phyloP scores from a whole-genome alignment of 2,797 vertebrate species.

The Pygocentrus nattereri region DNA sequence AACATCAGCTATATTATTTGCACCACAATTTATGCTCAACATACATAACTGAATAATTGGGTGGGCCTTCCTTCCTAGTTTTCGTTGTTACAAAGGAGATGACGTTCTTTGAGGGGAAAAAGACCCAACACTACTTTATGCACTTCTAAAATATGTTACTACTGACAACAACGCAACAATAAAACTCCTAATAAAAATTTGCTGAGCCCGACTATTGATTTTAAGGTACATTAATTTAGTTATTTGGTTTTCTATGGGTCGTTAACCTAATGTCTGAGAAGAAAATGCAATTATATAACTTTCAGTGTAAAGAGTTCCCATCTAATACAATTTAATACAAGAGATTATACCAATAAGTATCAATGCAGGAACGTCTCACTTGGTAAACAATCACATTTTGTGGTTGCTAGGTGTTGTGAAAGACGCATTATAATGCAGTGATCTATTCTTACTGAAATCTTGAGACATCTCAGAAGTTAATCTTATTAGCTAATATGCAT shows the following conservation, averaged over 20 bases:
- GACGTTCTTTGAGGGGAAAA: background rate
- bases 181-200: background rate
- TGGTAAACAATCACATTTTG: too few relatives aligned
- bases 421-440: too few relatives aligned
- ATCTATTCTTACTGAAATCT: too few relatives aligned
- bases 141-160: background rate
- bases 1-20: background rate
- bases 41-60: background rate
- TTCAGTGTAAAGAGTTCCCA: background rate
- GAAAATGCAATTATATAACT: conserved; percentile 6
- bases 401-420: too few relatives aligned
- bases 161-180: background rate
- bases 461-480: too few relatives aligned
- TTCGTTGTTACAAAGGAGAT: background rate
- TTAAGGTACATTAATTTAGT: background rate
- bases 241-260: background rate
- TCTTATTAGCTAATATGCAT: too few relatives aligned
- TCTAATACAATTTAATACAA: background rate
- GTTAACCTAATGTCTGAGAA: background rate
- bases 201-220: background rate
- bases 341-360: background rate
- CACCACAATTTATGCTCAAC: background rate
- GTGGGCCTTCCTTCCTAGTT: background rate
- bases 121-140: background rate
- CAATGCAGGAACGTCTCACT: background rate